Conservation (phyloP, 2,888 invertebrate species). For the Deroplatys truncata region DNA sequence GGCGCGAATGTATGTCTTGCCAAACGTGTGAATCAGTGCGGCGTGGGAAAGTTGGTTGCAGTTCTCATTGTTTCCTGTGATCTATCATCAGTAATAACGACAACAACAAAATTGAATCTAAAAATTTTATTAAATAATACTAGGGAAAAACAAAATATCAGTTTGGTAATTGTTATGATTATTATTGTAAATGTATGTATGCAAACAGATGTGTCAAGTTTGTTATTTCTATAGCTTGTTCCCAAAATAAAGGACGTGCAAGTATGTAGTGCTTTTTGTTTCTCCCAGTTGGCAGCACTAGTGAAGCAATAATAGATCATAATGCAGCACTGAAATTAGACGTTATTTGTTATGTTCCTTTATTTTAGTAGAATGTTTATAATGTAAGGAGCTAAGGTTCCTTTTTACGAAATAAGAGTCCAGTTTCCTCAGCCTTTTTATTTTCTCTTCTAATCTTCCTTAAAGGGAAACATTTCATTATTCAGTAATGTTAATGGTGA, state of each 20-base stretch:
- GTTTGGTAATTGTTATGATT: constrained; percentile 4
- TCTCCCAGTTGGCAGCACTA: neutral
- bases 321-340: neutral
- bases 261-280: neutral
- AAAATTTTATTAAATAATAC: constrained; percentile 17
- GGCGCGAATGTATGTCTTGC: constrained; percentile 10
- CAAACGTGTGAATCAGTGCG: constrained; percentile 9
- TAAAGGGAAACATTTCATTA: neutral
- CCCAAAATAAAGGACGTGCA: constrained; percentile 31
- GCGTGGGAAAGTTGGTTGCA: constrained; percentile 5
- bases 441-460: neutral
- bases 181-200: neutral
- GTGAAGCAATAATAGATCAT: neutral
- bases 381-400: neutral
- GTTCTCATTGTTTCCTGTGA: constrained; percentile 22
- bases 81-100: constrained; percentile 14
- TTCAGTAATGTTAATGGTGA: neutral
- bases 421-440: neutral
- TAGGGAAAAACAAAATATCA: constrained; percentile 15
- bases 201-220: constrained; percentile 19
- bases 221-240: constrained; percentile 33
- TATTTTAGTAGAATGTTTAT: neutral
- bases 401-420: neutral
- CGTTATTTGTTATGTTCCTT: neutral
- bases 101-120: neutral